Base-by-base conservation (phyloP, 2,113 vertebrate species). In the Toxotes jaculatrix region DNA sequence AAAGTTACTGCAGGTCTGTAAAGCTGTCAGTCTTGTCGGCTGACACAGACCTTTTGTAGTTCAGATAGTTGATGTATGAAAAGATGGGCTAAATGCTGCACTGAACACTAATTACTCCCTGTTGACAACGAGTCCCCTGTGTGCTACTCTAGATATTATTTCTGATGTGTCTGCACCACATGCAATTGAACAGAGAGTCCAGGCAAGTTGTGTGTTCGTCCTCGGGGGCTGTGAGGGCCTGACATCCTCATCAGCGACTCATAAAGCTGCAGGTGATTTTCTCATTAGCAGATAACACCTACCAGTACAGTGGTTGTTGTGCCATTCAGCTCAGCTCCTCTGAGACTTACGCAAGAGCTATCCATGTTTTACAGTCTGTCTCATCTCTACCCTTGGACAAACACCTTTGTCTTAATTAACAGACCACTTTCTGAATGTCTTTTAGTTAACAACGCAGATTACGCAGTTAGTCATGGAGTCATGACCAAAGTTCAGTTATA, bases 281-380 rank as follows among this genome's bases (percentile, higher is more conserved):
- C 80, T 90, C 79, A 91, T 92, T 85, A 90, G 79, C 67, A 57
- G 36, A 65, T 65, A 34, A 68, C 74, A 83, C 65, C 80, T 84
- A 56, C 27, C 32, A 56, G 62, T 64, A 34, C 14, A 40, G 16
- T 49, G 17, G 31, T 63, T 79, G 73, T 69, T 83, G 38, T 80
- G 78, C 36, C 69, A 10, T 74, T 79, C 23, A 74, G 59, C 68
- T 73, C 27, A 2, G 36, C 55, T 56, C 75, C 72, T 47, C 31
- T 1, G 42, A 65, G 80, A 63, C 42, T 40, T 68, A 31, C 43
- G 32, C 12, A 32, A 42, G 53, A 71, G 64, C 36, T 34, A 7
- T 56, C 34, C 5, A 42, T 2, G 17, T 31, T 67, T 53, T 65
- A 31, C 49, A 10, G 57, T 21, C 34, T 42, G 55, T 76, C 55